A percentile compares a stretch with the other conserved stretches of the same genome.
phyloP scores from a whole-genome alignment of 2,888 invertebrate genomes.

The Fabriciana adippe region DNA sequence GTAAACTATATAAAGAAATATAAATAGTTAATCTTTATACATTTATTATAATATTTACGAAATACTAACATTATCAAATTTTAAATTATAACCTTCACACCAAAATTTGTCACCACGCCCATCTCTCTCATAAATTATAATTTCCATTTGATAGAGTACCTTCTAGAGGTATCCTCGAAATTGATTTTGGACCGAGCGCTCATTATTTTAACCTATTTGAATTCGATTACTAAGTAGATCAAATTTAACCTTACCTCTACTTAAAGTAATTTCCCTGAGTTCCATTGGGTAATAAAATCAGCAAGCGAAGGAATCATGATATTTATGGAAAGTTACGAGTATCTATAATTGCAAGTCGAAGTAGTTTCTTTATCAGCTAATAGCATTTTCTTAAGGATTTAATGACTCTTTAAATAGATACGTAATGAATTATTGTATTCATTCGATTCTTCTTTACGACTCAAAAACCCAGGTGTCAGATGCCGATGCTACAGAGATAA shows the following conservation, averaged over 20 bases:
- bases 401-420: conserved; percentile 1
- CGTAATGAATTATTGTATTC: conserved; percentile 15
- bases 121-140: conserved; percentile 42
- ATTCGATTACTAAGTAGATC: conserved; percentile 42
- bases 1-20: no score
- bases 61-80: conserved; percentile 1
- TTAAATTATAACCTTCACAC: conserved; percentile 32
- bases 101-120: conserved; percentile 41
- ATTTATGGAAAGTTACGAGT: conserved; percentile 10
- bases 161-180: conserved; percentile 39
- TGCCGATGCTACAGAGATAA: conserved; percentile 20
- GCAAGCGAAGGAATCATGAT: conserved; percentile 21
- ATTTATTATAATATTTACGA: conserved; percentile 17
- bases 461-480: conserved; percentile 27
- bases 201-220: conserved; percentile 45
- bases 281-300: conserved; percentile 51
- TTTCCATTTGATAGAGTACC: conserved; percentile 44
- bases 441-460: conserved; percentile 25
- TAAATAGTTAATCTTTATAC: no score
- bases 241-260: conserved; percentile 38
- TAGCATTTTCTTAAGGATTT: neutral
- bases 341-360: neutral
- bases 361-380: neutral
- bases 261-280: conserved; percentile 52
- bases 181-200: conserved; percentile 46